Evolutionary conservation across 2,797 vertebrate genomes (phyloP).

Genomic region (Staurois parvus): DNA sequence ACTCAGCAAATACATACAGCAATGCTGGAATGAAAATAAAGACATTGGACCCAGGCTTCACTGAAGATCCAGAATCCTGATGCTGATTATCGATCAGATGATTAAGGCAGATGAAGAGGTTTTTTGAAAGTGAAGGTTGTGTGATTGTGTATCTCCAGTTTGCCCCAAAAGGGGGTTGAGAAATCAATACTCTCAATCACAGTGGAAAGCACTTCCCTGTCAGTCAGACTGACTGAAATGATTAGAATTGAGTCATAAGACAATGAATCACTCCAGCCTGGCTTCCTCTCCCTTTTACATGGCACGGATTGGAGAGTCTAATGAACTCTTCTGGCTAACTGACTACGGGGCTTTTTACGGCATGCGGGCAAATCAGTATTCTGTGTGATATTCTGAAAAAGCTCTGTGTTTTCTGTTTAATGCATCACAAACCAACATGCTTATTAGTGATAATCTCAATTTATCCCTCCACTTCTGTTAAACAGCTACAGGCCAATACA

Average conservation of each 20-base stretch:
- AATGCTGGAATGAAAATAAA: slow-evolving; percentile 79
- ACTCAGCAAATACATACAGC: slow-evolving; percentile 90
- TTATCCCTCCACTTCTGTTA: slow-evolving; percentile 48
- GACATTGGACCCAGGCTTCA: slow-evolving; percentile 80
- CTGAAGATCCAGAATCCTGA: slow-evolving; percentile 83
- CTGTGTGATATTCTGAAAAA: slow-evolving; percentile 33
- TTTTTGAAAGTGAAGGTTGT: slow-evolving; percentile 88
- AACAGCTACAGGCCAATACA: slow-evolving; percentile 23
- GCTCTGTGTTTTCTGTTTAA: slow-evolving; percentile 49
- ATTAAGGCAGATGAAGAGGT: slow-evolving; percentile 97
- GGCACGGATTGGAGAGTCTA: slow-evolving; percentile 78
- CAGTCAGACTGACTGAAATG: slow-evolving; percentile 91
- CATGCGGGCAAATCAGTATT: slow-evolving; percentile 68
- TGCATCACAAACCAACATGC: slow-evolving; percentile 42
- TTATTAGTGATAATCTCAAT: slow-evolving; percentile 52
- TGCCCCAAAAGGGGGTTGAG: slow-evolving; percentile 82
- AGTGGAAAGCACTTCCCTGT: slow-evolving; percentile 88
- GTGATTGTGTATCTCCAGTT: slow-evolving; percentile 88
- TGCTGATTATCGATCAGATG: slow-evolving; percentile 95
- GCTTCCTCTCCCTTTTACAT: slow-evolving; percentile 84
- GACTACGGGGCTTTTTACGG: slow-evolving; percentile 71
- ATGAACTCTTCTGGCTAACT: slow-evolving; percentile 87
- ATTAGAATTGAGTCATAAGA: slow-evolving; percentile 97
- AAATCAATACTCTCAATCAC: slow-evolving; percentile 97
- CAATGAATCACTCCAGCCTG: slow-evolving; percentile 88